Percentiles rank a stretch among this genome's conserved stretches.
Evolutionary conservation across 2,113 vertebrate genomes (phyloP).

Genomic region (Zapus hudsonius): DNA sequence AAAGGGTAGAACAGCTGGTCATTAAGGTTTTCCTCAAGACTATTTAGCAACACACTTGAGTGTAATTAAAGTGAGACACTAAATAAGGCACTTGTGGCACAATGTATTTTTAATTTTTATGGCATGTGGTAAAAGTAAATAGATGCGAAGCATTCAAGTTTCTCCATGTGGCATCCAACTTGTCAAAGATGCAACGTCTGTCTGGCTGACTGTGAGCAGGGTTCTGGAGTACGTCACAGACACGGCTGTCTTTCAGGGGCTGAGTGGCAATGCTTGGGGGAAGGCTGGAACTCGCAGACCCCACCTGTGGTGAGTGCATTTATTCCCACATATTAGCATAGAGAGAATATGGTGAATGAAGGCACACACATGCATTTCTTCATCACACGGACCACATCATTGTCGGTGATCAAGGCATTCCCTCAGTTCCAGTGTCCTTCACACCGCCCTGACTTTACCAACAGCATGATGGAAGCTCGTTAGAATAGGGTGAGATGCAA

Average conservation of each 20-base stretch:
- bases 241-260: background rate
- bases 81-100: slow-evolving; percentile 87
- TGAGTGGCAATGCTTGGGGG: background rate
- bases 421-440: background rate
- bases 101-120: slow-evolving; percentile 92
- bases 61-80: slow-evolving; percentile 89
- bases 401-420: background rate
- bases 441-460: background rate
- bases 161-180: slow-evolving; percentile 81
- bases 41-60: slow-evolving; percentile 90
- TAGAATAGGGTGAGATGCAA: background rate
- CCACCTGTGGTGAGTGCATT: slow-evolving; percentile 8
- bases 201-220: slow-evolving; percentile 50
- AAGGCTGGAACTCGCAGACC: background rate
- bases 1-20: slow-evolving; percentile 90
- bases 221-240: slow-evolving; percentile 24
- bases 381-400: too few relatives aligned
- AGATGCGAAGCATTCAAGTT: slow-evolving; percentile 83
- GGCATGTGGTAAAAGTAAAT: slow-evolving; percentile 88
- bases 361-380: background rate
- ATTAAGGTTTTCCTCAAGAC: slow-evolving; percentile 92
- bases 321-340: too few relatives aligned
- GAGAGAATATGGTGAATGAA: too few relatives aligned
- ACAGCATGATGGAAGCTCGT: background rate
- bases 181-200: slow-evolving; percentile 77